phyloP scores from a whole-genome alignment of 2,113 vertebrate species.

The Salvelinus namaycush region DNA sequence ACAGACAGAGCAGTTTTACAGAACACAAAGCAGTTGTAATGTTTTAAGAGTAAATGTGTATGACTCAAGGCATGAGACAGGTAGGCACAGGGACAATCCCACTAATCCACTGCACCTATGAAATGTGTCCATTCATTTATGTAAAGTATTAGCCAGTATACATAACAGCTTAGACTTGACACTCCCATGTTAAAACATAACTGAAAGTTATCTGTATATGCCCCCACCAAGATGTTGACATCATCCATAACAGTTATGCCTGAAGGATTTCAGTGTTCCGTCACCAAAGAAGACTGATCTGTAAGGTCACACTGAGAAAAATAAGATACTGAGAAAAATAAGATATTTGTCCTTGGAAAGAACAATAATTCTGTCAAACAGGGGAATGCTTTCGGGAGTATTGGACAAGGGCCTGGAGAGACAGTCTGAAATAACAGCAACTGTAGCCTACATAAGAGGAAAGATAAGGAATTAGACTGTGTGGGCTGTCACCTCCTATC shows the following conservation, averaged over 20 bases:
- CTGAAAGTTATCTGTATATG: not conserved
- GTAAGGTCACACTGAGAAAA: no score
- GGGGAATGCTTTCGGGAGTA: not conserved
- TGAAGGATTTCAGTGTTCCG: no score
- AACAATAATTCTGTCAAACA: conserved; percentile 4
- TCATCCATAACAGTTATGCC: not conserved
- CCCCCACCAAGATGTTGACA: conserved; percentile 1
- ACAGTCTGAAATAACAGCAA: no score
- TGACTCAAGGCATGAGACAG: not conserved
- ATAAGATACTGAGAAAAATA: no score
- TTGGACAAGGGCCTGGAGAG: not conserved
- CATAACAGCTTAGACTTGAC: not conserved
- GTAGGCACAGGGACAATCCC: not conserved
- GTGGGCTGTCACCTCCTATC: no score
- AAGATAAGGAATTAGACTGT: no score
- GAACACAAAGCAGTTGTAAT: not conserved
- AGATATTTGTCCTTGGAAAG: conserved; percentile 7
- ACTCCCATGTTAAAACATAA: not conserved
- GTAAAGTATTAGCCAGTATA: not conserved
- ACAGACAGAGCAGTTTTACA: not conserved
- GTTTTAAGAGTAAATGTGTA: not conserved
- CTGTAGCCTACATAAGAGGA: no score
- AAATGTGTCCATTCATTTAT: not conserved
- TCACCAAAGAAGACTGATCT: no score
- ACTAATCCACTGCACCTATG: not conserved